These are phyloP conservation scores for Meteorus colon DNA, from an alignment of 2,888 invertebrate species.

Conservation along the genomic window DNA sequence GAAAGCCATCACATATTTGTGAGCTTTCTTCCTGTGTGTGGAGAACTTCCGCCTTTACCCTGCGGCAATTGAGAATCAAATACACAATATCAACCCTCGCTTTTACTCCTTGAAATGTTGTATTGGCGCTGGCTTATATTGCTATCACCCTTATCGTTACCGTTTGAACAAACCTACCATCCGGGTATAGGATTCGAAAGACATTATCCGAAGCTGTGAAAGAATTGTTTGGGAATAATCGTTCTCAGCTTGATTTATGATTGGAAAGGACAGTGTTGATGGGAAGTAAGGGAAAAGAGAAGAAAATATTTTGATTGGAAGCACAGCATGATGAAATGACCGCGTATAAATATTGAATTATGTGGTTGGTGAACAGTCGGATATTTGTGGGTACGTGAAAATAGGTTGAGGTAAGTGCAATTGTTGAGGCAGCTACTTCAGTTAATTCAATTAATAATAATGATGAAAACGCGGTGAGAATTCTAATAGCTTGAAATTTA, in stretches of 20 bases:
- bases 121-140: background rate
- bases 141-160: background rate
- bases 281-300: background rate
- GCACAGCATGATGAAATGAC: background rate
- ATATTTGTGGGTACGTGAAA: background rate
- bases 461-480: background rate
- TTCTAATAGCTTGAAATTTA: background rate
- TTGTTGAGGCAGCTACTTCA: background rate
- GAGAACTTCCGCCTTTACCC: background rate
- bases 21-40: background rate
- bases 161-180: background rate
- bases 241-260: conserved; percentile 2
- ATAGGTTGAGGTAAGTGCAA: background rate
- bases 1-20: background rate
- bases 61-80: conserved; percentile 14
- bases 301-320: background rate
- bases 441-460: conserved; percentile 2
- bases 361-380: background rate
- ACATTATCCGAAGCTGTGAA: background rate
- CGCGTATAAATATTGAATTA: background rate
- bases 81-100: conserved; percentile 13
- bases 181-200: background rate
- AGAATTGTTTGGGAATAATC: background rate
- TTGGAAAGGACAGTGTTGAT: background rate
- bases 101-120: background rate